Evolutionary conservation across 1,140 invertebrate species (phyloP), one percentile per base, ranked within the genome.

Genomic region (Drosophila triauraria): DNA sequence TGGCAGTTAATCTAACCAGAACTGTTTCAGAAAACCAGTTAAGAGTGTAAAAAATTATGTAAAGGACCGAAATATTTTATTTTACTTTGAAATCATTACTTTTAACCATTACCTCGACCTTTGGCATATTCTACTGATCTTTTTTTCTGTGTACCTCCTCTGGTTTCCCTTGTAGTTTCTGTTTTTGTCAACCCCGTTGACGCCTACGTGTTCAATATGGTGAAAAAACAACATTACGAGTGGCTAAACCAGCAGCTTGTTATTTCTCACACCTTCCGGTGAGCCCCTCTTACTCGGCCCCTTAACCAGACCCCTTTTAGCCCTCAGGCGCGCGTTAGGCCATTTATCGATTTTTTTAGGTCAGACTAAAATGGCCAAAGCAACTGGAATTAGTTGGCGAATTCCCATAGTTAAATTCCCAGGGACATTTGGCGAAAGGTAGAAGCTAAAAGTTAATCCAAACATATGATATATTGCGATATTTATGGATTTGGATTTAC

Each of bases 131-230:
- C 6, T 15, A 1, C 10, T 5, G 8, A 62, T 62, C 12, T 43
- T 64, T 60, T 17, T 61, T 35, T 0, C 40, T 13, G 57, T 62
- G 57, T 8, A 64, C 79, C 67, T 64, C 75, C 43, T 44, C 20
- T 42, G 56, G 17, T 53, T 53, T 27, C n/a, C n/a, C 20, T 68
- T 53, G 38, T 51, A 32, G 27, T 32, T 53, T 38, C 13, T 68
- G 50, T 53, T 59, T 70, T 61, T 67, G 67, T 72, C 69, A 71
- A 72, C 67, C 69, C 68, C 68, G 68, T 71, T 70, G 65, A 71
- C 75, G 71, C 74, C 75, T 78, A 78, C 75, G 74, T 78, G 75
- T 77, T 78, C 75, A 77, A 78, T 77, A 68, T 12, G 74, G 20
- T 53, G 13, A 68, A 40, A 69, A 53, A 46, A 53, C 32, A 67